Evolutionary conservation across 2,113 vertebrate species (phyloP), one percentile per base, ranked within the genome.

Genomic region (Hymenochirus boettgeri): DNA sequence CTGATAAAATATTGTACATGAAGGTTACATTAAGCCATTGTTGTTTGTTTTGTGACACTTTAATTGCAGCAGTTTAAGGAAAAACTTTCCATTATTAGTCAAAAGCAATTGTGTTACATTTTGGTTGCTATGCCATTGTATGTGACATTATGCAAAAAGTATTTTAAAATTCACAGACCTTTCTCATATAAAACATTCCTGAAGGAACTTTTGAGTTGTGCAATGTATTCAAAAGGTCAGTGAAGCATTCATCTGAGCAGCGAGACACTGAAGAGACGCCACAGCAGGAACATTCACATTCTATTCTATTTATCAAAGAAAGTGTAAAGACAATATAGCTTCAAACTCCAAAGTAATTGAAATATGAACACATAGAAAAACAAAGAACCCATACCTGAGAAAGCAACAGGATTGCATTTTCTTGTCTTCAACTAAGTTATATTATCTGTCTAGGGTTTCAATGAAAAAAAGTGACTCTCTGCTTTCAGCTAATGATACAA

Each of bases 161-260:
- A 7, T 31, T 55, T 12, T 21, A 19, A n/a, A 19, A 35, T 35
- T 35, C 26, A 33, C 15, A 21, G 19, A 57, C 13, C 10, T 35
- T 57, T 57, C n/a, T 5, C 4, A n/a, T 35, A 29, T 35, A 57
- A 35, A 57, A 35, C n/a, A 13, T 29, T 31, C 25, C 13, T 8
- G 26, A 22, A 55, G 29, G 54, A 57, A 35, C 18, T 33, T 57
- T 5, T 25, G 23, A 56, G 53, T 2, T 11, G 18, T 64, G 6
- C 18, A 11, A 31, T 31, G 18, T 15, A 53, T 31, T 55, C 23
- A 56, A n/a, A 64, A 56, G 39, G 52, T 64, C 52, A 64, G 10
- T 21, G 62, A 23, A 47, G 52, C 62, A 31, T 64, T 64, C 39
- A 47, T 47, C n/a, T 31, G 51, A 64, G 24, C 52, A 64, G 50